These are phyloP conservation scores for Byasa hedistus DNA, from an alignment of 2,888 invertebrate genomes.

Conservation along the genomic window DNA sequence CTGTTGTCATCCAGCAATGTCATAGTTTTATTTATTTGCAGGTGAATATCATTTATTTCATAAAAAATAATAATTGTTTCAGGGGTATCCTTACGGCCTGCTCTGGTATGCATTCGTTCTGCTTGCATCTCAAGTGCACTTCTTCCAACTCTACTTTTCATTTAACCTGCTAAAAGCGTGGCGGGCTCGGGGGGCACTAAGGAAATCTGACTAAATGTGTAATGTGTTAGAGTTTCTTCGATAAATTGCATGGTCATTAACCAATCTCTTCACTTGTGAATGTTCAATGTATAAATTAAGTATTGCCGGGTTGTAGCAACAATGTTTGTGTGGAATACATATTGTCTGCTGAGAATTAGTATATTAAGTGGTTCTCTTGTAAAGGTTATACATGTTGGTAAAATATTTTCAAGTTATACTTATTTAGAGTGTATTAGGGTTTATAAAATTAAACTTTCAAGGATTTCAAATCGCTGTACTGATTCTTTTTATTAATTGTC, in stretches of 20 bases:
- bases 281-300: constrained; percentile 6
- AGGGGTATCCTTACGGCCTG: constrained; percentile 94
- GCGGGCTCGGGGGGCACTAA: constrained; percentile 85
- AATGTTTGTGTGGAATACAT: constrained; percentile 4
- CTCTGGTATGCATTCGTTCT: constrained; percentile 96
- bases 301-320: neutral
- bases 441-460: too few species aligned
- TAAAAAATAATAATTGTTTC: constrained; percentile 44
- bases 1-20: too few species aligned
- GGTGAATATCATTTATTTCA: too few species aligned
- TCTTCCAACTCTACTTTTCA: constrained; percentile 91
- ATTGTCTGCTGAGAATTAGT: neutral
- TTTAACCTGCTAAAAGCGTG: constrained; percentile 90
- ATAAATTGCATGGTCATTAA: constrained; percentile 4
- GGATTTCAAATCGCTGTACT: too few species aligned
- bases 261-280: constrained; percentile 2
- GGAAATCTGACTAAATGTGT: constrained; percentile 82
- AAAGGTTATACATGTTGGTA: neutral
- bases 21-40: too few species aligned
- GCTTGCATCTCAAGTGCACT: constrained; percentile 92
- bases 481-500: too few species aligned
- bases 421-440: neutral
- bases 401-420: neutral
- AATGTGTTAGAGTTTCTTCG: constrained; percentile 1
- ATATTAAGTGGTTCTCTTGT: neutral